A percentile compares a stretch with the other conserved stretches of the same genome.
phyloP scores from a whole-genome alignment of 2,888 invertebrate genomes.

The Lasioglossum calceatum region DNA sequence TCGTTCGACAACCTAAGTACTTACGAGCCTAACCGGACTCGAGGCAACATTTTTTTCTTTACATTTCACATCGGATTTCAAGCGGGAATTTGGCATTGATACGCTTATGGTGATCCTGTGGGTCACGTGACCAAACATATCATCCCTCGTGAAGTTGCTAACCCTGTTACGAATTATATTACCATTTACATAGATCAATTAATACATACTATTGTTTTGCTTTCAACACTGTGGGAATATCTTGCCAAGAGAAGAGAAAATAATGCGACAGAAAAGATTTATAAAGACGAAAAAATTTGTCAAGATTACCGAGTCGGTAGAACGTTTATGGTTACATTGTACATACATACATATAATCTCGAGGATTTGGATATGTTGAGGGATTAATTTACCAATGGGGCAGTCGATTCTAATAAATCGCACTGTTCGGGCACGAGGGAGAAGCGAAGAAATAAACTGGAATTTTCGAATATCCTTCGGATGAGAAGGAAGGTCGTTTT shows the following conservation, averaged over 20 bases:
- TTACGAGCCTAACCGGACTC: background rate
- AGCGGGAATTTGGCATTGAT: background rate
- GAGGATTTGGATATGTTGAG: background rate
- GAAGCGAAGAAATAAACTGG: background rate
- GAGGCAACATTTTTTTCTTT: background rate
- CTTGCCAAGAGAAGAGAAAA: too few species aligned
- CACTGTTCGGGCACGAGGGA: background rate
- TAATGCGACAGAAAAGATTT: too few species aligned
- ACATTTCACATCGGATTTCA: background rate
- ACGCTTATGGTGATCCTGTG: background rate
- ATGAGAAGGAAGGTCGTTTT: background rate
- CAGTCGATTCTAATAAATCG: background rate
- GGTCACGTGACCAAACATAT: background rate
- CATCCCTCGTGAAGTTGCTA: background rate
- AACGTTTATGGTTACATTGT: too few species aligned
- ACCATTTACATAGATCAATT: background rate
- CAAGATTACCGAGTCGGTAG: background rate
- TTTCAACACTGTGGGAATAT: background rate
- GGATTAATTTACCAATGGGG: background rate
- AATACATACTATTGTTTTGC: background rate
- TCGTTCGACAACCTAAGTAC: background rate
- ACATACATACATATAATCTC: background rate
- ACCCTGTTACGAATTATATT: background rate
- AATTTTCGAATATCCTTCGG: background rate
- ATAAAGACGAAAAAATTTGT: background rate